Evolutionary conservation across 2,888 invertebrate genomes (phyloP), one percentile per base, ranked within the genome.

Genomic region (Itoplectis maculator): DNA sequence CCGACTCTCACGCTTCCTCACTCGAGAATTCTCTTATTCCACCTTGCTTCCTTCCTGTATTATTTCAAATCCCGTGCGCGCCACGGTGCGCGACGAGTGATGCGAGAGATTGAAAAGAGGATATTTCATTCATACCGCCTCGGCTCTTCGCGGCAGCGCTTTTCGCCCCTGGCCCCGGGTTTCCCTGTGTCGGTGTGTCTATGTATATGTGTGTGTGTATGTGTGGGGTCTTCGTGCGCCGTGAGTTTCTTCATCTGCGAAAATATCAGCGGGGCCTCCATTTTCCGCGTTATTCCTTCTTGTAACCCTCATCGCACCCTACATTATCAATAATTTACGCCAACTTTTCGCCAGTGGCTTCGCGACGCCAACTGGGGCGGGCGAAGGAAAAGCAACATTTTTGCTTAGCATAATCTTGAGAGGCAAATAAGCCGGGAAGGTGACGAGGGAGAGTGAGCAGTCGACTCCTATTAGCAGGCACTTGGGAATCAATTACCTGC

Each of bases 41-140:
- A 69, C 61, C 68, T 68, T 81, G 70, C 78, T 80, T 84, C 77
- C 79, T 72, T 68, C 72, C 83, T 82, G 74, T 81, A 78, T 84
- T 82, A 82, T 84, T 84, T 83, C 75, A 82, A 63, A 72, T 68
- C 63, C 63, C 56, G 51, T 54, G 84, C 83, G 83, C 70, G 85
- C 77, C 66, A 63, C 66, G 70, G 54, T 83, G 79, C 79, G 84
- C 79, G 84, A 86, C 82, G 86, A 83, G 83, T 79, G 77, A 66
- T 68, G 79, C 56, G 40, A 76, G 79, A 79, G 81, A 85, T 82
- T 85, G 81, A 81, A 85, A 83, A 81, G 85, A 74, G 73, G 69
- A 81, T 81, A 79, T 80, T 81, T 82, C 79, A 74, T 66, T 81
- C 77, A 61, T 66, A 68, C 65, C 76, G 61, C 42, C 42, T 45